phyloP scores from a whole-genome alignment of 2,888 invertebrate genomes.

The Laothoe populi region DNA sequence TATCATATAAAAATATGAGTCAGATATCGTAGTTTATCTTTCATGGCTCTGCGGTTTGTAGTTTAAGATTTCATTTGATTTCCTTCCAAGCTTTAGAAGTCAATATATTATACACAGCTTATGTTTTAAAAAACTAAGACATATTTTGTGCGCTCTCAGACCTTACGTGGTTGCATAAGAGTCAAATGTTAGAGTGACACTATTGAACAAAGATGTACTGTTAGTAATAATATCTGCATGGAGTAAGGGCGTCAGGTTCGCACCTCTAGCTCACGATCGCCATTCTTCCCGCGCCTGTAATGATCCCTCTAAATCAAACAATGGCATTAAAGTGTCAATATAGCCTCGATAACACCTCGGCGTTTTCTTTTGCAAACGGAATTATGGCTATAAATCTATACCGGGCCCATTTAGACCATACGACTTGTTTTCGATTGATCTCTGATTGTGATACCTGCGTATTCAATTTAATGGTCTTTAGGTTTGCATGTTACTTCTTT shows the following conservation, averaged over 20 bases:
- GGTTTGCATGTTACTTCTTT: conserved; percentile 33
- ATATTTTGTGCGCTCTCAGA: neutral
- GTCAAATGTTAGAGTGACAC: conserved; percentile 13
- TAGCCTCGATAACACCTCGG: conserved; percentile 78
- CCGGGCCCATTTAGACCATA: conserved; percentile 58
- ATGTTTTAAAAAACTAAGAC: neutral
- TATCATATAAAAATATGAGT: conserved; percentile 17
- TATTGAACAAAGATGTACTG: conserved; percentile 59
- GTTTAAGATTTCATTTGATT: conserved; percentile 11
- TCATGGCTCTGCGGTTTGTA: neutral
- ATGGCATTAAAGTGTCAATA: conserved; percentile 85
- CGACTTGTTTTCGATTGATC: conserved; percentile 46
- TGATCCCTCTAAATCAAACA: conserved; percentile 84
- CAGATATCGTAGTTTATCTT: neutral
- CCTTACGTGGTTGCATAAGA: neutral
- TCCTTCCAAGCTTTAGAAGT: neutral
- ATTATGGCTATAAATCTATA: conserved; percentile 79
- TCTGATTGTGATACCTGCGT: conserved; percentile 27
- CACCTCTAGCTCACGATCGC: conserved; percentile 69
- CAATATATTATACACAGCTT: neutral
- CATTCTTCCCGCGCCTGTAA: conserved; percentile 75
- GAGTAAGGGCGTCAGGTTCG: conserved; percentile 53
- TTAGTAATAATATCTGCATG: conserved; percentile 51
- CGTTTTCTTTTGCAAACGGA: conserved; percentile 79
- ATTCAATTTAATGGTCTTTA: conserved; percentile 23